These are phyloP conservation scores for Holocentrus rufus DNA, from an alignment of 2,797 vertebrate species.

Conservation along the genomic window DNA sequence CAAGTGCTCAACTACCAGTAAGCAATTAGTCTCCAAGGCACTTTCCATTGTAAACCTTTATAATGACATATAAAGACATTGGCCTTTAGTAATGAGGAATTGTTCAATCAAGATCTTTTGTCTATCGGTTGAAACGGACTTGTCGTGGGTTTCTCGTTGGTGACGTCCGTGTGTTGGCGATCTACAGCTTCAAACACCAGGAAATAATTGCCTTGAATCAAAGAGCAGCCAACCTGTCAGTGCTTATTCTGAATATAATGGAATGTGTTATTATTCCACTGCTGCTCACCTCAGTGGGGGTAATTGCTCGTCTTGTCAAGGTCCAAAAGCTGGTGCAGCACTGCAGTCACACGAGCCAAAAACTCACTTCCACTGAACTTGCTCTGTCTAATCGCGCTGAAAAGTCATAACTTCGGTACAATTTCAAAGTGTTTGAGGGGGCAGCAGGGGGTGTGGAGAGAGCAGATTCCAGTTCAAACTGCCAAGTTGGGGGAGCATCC, in stretches of 20 bases:
- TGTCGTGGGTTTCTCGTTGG: slow-evolving; percentile 18
- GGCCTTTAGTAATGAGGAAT: slow-evolving; percentile 10
- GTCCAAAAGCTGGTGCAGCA: slow-evolving; percentile 12
- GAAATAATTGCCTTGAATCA: slow-evolving; percentile 43
- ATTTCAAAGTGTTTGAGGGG: no score
- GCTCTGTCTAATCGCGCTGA: slow-evolving; percentile 2
- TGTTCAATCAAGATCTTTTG: slow-evolving; percentile 29
- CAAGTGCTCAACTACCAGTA: background rate
- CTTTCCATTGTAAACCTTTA: background rate
- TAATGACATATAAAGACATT: slow-evolving; percentile 3
- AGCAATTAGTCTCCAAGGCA: no score
- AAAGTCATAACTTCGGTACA: background rate
- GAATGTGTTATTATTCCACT: slow-evolving; percentile 11
- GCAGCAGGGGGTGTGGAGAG: no score
- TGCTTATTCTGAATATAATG: slow-evolving; percentile 7
- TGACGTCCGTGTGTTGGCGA: slow-evolving; percentile 14
- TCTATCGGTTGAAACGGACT: slow-evolving; percentile 4
- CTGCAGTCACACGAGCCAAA: background rate
- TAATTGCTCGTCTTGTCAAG: slow-evolving; percentile 38
- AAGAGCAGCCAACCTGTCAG: slow-evolving; percentile 40
- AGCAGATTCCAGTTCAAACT: no score
- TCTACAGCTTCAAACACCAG: slow-evolving; percentile 16
- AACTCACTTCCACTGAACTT: background rate
- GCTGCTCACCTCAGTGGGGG: slow-evolving; percentile 13
- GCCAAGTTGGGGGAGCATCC: no score